Evolutionary conservation across 2,113 vertebrate species (phyloP).

Genomic region (Salvelinus sp.): DNA sequence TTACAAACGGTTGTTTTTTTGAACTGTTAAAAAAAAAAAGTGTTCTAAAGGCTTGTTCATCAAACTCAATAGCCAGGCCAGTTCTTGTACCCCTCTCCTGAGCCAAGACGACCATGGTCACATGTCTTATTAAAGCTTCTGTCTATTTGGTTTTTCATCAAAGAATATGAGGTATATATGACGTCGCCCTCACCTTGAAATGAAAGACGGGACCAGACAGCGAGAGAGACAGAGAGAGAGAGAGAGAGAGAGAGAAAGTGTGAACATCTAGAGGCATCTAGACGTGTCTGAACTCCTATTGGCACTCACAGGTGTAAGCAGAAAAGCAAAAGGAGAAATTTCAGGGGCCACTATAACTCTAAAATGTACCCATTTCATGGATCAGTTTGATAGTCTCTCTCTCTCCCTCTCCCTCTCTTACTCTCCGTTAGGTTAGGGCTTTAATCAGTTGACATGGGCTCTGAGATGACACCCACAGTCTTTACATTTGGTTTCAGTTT

Average conservation of each 20-base stretch:
- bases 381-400: neutral
- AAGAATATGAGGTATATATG: slow-evolving; percentile 82
- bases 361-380: neutral
- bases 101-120: slow-evolving; percentile 13
- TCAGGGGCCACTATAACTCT: neutral
- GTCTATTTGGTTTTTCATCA: slow-evolving; percentile 81
- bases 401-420: slow-evolving; percentile 25
- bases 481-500: slow-evolving; percentile 61
- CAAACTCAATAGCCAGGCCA: neutral
- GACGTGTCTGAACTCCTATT: neutral
- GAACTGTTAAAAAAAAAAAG: no score
- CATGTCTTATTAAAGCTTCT: slow-evolving; percentile 48
- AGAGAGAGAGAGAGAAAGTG: slow-evolving; percentile 10
- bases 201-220: neutral
- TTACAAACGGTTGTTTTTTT: no score
- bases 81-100: slow-evolving; percentile 32
- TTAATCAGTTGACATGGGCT: no score
- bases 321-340: neutral
- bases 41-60: neutral
- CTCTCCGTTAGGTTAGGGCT: slow-evolving; percentile 20
- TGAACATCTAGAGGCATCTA: neutral
- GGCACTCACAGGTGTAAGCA: neutral
- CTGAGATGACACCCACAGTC: slow-evolving; percentile 38
- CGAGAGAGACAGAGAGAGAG: slow-evolving; percentile 1
- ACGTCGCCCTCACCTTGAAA: slow-evolving; percentile 63